These are phyloP conservation scores for Zelostemma sp. DNA, from an alignment of 1,140 invertebrate species.

Conservation along the genomic window DNA sequence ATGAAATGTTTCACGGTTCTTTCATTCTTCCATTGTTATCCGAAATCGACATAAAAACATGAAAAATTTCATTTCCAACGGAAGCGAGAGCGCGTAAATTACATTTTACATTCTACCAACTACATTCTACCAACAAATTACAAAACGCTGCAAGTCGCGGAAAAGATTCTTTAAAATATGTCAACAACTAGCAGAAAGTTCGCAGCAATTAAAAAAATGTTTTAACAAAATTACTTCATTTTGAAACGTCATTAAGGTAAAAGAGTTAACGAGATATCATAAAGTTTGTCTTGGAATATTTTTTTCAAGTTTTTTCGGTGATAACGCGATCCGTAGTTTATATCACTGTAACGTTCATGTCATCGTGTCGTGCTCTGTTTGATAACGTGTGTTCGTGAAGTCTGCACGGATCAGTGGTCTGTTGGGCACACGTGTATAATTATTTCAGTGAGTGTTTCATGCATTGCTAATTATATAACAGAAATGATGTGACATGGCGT, in stretches of 20 bases:
- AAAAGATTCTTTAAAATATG: no score
- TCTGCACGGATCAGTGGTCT: slow-evolving; percentile 1
- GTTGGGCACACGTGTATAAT: slow-evolving; percentile 6
- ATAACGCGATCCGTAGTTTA: neutral
- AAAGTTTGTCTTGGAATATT: no score
- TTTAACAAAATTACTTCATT: no score
- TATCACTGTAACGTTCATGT: neutral
- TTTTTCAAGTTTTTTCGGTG: neutral
- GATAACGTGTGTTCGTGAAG: slow-evolving; percentile 4
- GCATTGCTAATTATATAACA: slow-evolving; percentile 5
- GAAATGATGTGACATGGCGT: slow-evolving; percentile 1
- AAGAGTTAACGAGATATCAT: no score
- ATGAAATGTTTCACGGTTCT: neutral
- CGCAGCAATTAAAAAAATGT: no score
- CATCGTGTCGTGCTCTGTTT: neutral
- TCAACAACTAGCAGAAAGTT: no score
- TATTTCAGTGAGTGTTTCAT: slow-evolving; percentile 4
- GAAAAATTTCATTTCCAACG: neutral
- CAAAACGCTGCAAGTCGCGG: no score
- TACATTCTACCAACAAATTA: no score
- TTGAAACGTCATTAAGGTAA: neutral
- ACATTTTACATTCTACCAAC: no score
- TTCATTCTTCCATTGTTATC: neutral
- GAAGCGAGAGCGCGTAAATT: neutral
- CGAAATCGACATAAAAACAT: neutral